phyloP scores from a whole-genome alignment of 2,888 invertebrate genomes.

The Rhingia campestris region DNA sequence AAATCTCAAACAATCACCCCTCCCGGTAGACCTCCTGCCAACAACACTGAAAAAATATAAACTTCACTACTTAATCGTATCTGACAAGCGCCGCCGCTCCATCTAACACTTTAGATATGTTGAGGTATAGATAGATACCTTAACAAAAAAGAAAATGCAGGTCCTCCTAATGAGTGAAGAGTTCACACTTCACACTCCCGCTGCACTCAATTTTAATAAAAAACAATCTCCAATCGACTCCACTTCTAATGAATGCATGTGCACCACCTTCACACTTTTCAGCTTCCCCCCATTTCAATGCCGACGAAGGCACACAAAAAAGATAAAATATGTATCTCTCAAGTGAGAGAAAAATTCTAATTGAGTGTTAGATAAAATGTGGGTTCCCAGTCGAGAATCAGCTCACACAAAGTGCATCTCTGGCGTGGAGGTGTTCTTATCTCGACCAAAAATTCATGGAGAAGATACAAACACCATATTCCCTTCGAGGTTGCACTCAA shows the following conservation, averaged over 20 bases:
- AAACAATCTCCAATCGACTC: neutral
- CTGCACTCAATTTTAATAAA: slow-evolving; percentile 31
- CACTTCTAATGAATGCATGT: slow-evolving; percentile 17
- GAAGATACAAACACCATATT: slow-evolving; percentile 42
- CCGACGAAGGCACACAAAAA: slow-evolving; percentile 1
- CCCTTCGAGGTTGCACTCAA: slow-evolving; percentile 62
- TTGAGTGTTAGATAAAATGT: slow-evolving; percentile 70
- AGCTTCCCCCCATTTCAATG: slow-evolving; percentile 9
- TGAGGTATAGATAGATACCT: slow-evolving; percentile 10
- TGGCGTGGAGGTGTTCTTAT: slow-evolving; percentile 50
- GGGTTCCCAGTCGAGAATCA: slow-evolving; percentile 62
- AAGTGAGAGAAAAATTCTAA: slow-evolving; percentile 66
- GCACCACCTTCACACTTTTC: slow-evolving; percentile 44
- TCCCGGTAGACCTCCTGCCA: slow-evolving; percentile 49
- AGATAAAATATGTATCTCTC: slow-evolving; percentile 39
- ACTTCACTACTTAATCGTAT: slow-evolving; percentile 69
- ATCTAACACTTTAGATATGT: slow-evolving; percentile 28
- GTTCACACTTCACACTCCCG: slow-evolving; percentile 62
- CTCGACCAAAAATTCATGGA: slow-evolving; percentile 37
- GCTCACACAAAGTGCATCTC: slow-evolving; percentile 15
- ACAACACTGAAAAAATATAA: slow-evolving; percentile 38
- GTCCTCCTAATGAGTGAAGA: slow-evolving; percentile 56
- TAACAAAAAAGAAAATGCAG: slow-evolving; percentile 38
- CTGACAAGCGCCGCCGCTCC: slow-evolving; percentile 59
- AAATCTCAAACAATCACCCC: slow-evolving; percentile 20